These are phyloP conservation scores for Trisateles emortualis DNA, from an alignment of 2,888 invertebrate genomes.

Conservation along the genomic window DNA sequence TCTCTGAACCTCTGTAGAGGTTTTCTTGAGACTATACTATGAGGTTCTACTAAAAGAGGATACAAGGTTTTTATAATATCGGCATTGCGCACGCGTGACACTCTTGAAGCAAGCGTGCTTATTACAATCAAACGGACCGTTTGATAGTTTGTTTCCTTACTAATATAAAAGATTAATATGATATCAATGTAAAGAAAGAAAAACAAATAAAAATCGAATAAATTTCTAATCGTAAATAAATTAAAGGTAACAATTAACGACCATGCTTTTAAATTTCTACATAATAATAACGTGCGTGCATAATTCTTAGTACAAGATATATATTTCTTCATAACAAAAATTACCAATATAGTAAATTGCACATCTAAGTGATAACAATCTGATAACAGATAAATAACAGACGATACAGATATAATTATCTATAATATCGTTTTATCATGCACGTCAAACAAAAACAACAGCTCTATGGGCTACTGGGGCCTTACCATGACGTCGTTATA, in stretches of 20 bases:
- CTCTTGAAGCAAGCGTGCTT: too few species aligned
- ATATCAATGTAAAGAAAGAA: too few species aligned
- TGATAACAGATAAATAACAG: constrained; percentile 22
- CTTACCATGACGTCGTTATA: too few species aligned
- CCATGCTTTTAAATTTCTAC: not conserved
- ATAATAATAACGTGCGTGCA: not conserved
- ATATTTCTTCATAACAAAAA: not conserved
- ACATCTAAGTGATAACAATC: constrained; percentile 9
- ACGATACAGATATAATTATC: constrained; percentile 6
- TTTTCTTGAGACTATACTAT: too few species aligned
- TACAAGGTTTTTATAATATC: too few species aligned
- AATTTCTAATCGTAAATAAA: not conserved
- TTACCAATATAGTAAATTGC: not conserved
- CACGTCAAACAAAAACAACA: constrained; percentile 7
- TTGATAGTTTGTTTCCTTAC: too few species aligned
- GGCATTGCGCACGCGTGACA: too few species aligned
- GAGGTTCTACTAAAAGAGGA: too few species aligned
- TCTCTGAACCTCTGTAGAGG: too few species aligned
- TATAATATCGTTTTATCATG: constrained; percentile 9
- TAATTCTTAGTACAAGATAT: not conserved
- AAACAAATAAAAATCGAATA: not conserved
- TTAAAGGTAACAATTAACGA: not conserved
- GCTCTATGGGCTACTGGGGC: constrained; percentile 25
- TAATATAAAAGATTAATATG: too few species aligned
- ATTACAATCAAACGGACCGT: too few species aligned